These are phyloP conservation scores for Apamea monoglypha DNA, from an alignment of 2,888 invertebrate species.

Conservation along the genomic window DNA sequence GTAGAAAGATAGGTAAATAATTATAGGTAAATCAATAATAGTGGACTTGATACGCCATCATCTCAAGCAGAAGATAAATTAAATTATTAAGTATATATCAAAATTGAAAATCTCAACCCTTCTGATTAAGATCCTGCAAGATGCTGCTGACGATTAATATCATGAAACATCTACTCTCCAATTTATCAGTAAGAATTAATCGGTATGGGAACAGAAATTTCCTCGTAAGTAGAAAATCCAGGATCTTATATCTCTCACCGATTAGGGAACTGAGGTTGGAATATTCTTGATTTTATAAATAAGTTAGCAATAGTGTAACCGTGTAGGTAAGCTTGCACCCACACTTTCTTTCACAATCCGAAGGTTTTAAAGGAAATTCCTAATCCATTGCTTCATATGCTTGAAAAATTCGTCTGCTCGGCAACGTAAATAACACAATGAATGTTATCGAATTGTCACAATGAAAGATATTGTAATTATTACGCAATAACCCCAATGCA, in stretches of 20 bases:
- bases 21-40: background rate
- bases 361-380: background rate
- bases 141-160: conserved; percentile 17
- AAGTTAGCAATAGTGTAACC: background rate
- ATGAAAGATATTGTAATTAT: background rate
- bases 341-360: background rate
- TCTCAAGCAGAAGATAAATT: background rate
- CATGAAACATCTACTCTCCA: conserved; percentile 24
- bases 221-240: background rate
- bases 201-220: conserved; percentile 1
- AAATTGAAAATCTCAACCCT: conserved; percentile 1
- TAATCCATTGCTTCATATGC: background rate
- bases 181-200: conserved; percentile 15
- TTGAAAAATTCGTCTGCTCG: background rate
- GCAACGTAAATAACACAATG: background rate
- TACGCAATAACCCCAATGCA: background rate
- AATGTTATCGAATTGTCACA: background rate
- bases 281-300: background rate
- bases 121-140: conserved; percentile 9
- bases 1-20: background rate
- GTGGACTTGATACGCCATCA: background rate
- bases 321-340: background rate
- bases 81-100: background rate
- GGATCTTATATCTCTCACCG: background rate
- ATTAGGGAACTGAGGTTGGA: too few relatives aligned